Evolutionary conservation across 2,113 vertebrate genomes (phyloP).

Genomic region (Grus americana): DNA sequence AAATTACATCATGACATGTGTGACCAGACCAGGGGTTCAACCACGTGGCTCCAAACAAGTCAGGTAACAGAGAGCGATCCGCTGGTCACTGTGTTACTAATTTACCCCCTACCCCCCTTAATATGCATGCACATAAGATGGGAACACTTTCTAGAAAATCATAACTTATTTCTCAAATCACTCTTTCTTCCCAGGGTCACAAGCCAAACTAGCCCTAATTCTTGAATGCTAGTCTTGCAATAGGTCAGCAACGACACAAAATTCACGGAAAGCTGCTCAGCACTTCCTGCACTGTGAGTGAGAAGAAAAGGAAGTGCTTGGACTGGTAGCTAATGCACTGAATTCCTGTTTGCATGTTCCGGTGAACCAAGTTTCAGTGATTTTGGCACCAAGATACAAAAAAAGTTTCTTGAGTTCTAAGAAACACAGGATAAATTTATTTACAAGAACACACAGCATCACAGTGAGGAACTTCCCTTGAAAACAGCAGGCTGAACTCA

Average conservation of each 20-base stretch:
- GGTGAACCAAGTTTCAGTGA: background rate
- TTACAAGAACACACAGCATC: conserved; percentile 13
- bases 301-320: background rate
- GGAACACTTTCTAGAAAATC: background rate
- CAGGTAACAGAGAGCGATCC: background rate
- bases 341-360: background rate
- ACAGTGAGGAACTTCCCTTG: conserved; percentile 11
- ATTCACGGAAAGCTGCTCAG: background rate
- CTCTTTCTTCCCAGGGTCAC: background rate
- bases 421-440: conserved; percentile 33
- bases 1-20: background rate
- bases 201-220: background rate
- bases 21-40: background rate
- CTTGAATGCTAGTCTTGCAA: background rate
- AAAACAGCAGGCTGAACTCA: background rate
- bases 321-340: background rate
- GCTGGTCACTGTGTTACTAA: rapidly evolving
- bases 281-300: background rate
- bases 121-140: background rate
- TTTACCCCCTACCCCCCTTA: rapidly evolving
- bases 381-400: background rate
- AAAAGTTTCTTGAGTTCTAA: background rate
- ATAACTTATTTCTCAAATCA: background rate
- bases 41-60: background rate
- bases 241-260: background rate